phyloP scores from a whole-genome alignment of 2,888 invertebrate species.

The Melanostoma mellinum region DNA sequence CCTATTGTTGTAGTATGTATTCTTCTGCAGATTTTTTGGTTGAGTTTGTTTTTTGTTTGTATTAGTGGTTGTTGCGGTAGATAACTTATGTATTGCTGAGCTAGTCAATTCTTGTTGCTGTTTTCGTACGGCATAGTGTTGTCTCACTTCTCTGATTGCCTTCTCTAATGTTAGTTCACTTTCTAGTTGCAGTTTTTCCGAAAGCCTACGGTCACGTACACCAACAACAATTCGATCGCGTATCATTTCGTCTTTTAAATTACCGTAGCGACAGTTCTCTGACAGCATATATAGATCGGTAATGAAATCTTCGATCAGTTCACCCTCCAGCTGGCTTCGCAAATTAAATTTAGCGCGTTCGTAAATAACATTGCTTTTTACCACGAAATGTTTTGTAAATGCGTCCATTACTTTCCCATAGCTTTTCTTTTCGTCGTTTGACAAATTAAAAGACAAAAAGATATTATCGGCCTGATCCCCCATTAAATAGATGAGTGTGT shows the following conservation, averaged over 20 bases:
- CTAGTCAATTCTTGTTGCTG: background rate
- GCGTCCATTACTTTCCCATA: conserved; percentile 34
- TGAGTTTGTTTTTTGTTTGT: too few species aligned
- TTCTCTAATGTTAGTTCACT: background rate
- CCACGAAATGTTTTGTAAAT: background rate
- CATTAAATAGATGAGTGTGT: conserved; percentile 32
- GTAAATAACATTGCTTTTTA: conserved; percentile 46
- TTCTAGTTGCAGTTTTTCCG: conserved; percentile 22
- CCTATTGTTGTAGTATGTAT: background rate
- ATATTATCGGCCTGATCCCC: conserved; percentile 18
- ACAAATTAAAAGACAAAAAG: conserved; percentile 29
- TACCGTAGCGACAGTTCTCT: conserved; percentile 43
- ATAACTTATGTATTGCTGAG: too few species aligned
- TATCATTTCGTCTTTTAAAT: conserved; percentile 40
- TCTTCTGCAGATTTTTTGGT: too few species aligned
- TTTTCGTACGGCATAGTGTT: background rate
- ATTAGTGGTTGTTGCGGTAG: too few species aligned
- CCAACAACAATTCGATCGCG: conserved; percentile 42
- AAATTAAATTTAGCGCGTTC: conserved; percentile 49
- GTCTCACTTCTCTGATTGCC: background rate
- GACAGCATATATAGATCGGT: conserved; percentile 39
- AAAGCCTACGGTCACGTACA: conserved; percentile 20
- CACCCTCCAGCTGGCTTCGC: conserved; percentile 37
- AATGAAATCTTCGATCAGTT: conserved; percentile 47
- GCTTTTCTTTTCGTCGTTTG: conserved; percentile 6